Percentiles rank a stretch among this genome's conserved stretches.
Conservation (phyloP, 2,113 vertebrate genomes). For the Hydropotes inermis region DNA sequence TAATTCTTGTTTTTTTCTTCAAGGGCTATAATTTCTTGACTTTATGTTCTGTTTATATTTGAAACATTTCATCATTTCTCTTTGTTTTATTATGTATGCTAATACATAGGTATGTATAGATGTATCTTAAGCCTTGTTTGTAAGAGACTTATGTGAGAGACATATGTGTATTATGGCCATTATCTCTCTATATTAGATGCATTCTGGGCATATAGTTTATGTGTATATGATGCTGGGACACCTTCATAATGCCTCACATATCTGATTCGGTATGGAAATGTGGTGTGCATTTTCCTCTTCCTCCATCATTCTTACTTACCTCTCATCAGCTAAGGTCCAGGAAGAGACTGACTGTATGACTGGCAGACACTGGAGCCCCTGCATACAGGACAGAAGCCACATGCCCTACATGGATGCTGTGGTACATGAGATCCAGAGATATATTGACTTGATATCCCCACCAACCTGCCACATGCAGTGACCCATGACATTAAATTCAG, state of each 20-base stretch:
- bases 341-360: slow-evolving; percentile 87
- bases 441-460: slow-evolving; percentile 61
- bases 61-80: too few species aligned
- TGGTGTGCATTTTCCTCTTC: not conserved
- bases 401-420: slow-evolving; percentile 57
- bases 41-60: too few species aligned
- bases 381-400: slow-evolving; percentile 77
- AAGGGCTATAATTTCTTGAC: too few species aligned
- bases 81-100: not conserved
- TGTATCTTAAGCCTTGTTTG: not conserved
- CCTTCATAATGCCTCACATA: not conserved
- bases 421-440: slow-evolving; percentile 79
- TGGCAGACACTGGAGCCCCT: slow-evolving; percentile 78
- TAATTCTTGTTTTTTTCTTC: not conserved
- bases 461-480: slow-evolving; percentile 61
- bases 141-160: not conserved
- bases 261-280: not conserved
- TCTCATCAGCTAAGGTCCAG: slow-evolving; percentile 82
- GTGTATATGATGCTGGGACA: not conserved
- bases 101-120: not conserved
- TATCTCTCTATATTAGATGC: not conserved
- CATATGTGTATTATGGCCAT: not conserved
- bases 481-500: slow-evolving; percentile 70
- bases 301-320: not conserved
- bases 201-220: not conserved